Evolutionary conservation across 2,888 invertebrate species (phyloP).

Genomic region (Epinotia nisella): DNA sequence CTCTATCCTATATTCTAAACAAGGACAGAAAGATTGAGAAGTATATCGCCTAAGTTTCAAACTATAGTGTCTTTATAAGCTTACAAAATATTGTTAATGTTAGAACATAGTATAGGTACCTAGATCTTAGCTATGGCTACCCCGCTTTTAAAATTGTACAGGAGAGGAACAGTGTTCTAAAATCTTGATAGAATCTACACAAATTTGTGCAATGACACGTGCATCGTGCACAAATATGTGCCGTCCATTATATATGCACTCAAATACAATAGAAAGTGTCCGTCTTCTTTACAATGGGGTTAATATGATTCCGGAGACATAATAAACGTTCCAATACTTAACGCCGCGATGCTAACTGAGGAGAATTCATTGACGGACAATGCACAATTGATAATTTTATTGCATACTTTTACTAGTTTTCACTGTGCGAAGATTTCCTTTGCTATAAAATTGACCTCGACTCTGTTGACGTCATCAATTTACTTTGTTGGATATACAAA

Average conservation of each 20-base stretch:
- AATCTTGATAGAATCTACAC: neutral
- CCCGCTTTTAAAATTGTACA: neutral
- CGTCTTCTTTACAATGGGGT: constrained; percentile 23
- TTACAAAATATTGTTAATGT: no score
- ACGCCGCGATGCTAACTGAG: neutral
- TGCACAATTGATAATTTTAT: constrained; percentile 33
- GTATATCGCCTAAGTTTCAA: no score
- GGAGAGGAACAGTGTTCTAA: neutral
- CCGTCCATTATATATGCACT: neutral
- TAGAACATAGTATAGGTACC: no score
- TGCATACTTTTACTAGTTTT: constrained; percentile 24
- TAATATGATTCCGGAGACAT: constrained; percentile 14
- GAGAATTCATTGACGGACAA: constrained; percentile 30
- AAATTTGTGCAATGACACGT: constrained; percentile 17
- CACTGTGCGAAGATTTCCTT: constrained; percentile 17
- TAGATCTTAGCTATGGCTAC: no score
- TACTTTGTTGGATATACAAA: neutral
- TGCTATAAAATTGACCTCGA: constrained; percentile 14
- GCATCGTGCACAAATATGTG: constrained; percentile 21
- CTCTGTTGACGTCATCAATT: constrained; percentile 7
- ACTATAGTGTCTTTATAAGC: no score
- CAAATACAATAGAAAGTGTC: constrained; percentile 8
- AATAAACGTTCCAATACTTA: constrained; percentile 7
- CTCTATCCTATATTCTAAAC: neutral
- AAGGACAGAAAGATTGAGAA: neutral